Evolutionary conservation across 2,888 invertebrate species (phyloP), one percentile per base, ranked within the genome.

Genomic region (Subacronicta megacephala): DNA sequence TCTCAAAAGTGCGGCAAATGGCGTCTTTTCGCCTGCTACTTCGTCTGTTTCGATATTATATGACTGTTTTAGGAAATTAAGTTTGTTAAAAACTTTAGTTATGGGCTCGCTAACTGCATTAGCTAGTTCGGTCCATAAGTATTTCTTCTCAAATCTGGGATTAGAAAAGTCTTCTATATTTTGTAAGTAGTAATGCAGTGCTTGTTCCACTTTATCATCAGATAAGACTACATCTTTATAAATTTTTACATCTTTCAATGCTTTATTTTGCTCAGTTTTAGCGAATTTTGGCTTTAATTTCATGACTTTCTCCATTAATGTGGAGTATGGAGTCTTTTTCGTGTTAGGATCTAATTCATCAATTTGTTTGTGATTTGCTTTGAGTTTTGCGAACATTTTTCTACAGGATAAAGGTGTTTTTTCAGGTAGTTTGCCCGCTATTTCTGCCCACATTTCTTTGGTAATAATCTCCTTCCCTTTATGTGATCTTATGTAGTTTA

Each of bases 81-180:
- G 80, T 72, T 93, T 93, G 44, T 89, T 89, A 15, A 86, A 90
- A 1, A 91, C 77, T 75, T 88, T 90, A 0, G 76, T 81, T 0
- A 90, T 79, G 0, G 92, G 87, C 29, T 88, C 88, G 0, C 77
- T 73, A 1, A 91, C 77, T 12, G 77, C 71, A 31, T 82, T 85
- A 0, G 91, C 90, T 6, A 94, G 52, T 53, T 92, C 89, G 0
- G 83, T 84, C 93, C 93, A 94, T 0, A 91, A 68, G 55, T 87
- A 89, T 75, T 89, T 90, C 64, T 89, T 90, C 35, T 92, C 90
- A 35, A 84, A 92, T 63, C 84, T 88, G 0, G 93, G 92, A 56
- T 87, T 90, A 0, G 83, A 62, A 49, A 93, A 94, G 38, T 92
- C 92, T 49, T 92, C 90, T 0, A 92, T 75, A 59, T 92, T 86